These are phyloP conservation scores for Triplophysa bombifrons DNA, from an alignment of 2,797 vertebrate species.

Conservation along the genomic window DNA sequence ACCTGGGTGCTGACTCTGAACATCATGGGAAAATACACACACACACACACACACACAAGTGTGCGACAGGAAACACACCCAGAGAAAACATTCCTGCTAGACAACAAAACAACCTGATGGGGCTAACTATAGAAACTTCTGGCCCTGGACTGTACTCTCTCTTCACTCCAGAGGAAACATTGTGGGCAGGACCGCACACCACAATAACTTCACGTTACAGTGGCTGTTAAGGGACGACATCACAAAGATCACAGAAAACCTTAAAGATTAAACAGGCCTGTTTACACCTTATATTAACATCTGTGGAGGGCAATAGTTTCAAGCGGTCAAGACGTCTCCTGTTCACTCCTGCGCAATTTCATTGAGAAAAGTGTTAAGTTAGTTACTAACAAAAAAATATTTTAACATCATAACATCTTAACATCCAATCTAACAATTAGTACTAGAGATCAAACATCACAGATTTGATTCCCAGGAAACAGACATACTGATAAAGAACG, in stretches of 20 bases:
- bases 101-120: conserved; percentile 46
- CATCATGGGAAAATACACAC: conserved; percentile 31
- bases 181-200: conserved; percentile 38
- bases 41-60: conserved; percentile 12
- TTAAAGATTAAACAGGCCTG: not conserved
- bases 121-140: conserved; percentile 47
- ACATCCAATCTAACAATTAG: too few species aligned
- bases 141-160: not conserved
- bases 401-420: not conserved
- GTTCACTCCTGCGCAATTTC: too few species aligned
- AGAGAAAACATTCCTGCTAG: conserved; percentile 55
- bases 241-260: conserved; percentile 19
- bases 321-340: too few species aligned
- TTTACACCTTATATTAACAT: not conserved
- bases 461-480: too few species aligned
- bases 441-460: too few species aligned
- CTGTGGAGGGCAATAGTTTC: not conserved
- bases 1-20: conserved; percentile 1
- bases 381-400: not conserved
- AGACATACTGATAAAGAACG: too few species aligned
- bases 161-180: conserved; percentile 28
- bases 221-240: conserved; percentile 18
- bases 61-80: conserved; percentile 54
- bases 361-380: too few species aligned
- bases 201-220: conserved; percentile 9